Evolutionary conservation across 2,113 vertebrate species (phyloP), one percentile per base, ranked within the genome.

Genomic region (human): DNA sequence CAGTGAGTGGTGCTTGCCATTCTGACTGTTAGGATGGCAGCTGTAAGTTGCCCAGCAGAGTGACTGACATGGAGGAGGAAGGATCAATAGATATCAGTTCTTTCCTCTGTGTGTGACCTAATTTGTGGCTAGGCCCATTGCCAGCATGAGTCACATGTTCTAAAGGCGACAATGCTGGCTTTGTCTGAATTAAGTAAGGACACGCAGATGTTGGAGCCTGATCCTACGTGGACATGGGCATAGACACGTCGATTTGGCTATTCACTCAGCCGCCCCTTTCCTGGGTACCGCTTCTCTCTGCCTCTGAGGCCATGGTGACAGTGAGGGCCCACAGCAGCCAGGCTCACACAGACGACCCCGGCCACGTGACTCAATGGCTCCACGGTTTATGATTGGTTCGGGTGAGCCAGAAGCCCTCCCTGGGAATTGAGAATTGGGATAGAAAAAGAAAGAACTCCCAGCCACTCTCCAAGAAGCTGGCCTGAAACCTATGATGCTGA

Each of bases 161-260:
- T 25, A 50, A 30, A 76, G 17, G 48, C 57, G 3, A 73, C 79
- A 89, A n/a, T 16, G 57, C 43, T n/a, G 55, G 66, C 86, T 89
- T 91, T 83, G 27, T 94, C n/a, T 86, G 90, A 84, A 38, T 48
- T n/a, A 40, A 50, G 38, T 48, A 50, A 59, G 45, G 72, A n/a
- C 78, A n/a, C 0, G 3, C 40, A 38, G 40, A 48, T 64, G 66
- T 7, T 68, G 10, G 64, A 64, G 16, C 43, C 48, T 8, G 30
- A 17, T 23, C 38, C 52, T 25, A 38, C 2, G 4, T 5, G n/a
- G 52, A 50, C 32, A 4, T 30, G 8, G 12, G 43, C 38, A n/a
- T 6, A 14, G 66, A 43, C 84, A 75, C 0, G 14, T 32, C 61
- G 68, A 10, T 0, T 11, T 50, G 30, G 61, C 66, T 50, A 12